A percentile compares a stretch with the other conserved stretches of the same genome.
phyloP scores from a whole-genome alignment of 2,797 vertebrate genomes.

The Mustela erminea region DNA sequence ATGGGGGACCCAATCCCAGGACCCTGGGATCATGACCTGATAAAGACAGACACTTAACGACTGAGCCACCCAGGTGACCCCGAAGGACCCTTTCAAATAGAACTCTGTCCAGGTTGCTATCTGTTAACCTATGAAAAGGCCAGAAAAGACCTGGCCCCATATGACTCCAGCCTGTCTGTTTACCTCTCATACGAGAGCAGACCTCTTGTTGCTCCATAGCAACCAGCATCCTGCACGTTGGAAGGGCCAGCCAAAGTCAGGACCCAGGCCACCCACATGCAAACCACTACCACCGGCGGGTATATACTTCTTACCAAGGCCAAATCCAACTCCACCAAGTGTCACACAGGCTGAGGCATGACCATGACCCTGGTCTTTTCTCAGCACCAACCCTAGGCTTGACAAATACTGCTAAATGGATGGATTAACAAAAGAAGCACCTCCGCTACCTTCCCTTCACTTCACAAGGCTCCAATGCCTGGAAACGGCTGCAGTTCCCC shows the following conservation, averaged over 20 bases:
- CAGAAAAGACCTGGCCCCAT: not conserved
- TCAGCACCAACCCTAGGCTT: not conserved
- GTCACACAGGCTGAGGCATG: not conserved
- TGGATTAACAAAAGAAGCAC: not conserved
- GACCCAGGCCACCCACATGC: not conserved
- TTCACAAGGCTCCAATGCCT: not conserved
- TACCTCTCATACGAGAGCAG: not conserved
- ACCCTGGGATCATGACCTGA: too few relatives aligned
- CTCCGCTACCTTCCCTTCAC: not conserved
- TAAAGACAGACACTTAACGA: too few relatives aligned
- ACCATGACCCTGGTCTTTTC: not conserved
- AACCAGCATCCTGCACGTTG: not conserved
- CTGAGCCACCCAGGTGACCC: too few relatives aligned
- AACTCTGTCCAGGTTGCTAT: not conserved
- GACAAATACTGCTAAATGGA: conserved; percentile 25
- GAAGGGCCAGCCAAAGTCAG: conserved; percentile 15
- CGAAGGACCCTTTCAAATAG: not conserved
- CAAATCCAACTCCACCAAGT: conserved; percentile 31
- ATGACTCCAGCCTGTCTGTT: conserved; percentile 19
- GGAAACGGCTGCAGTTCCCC: not conserved
- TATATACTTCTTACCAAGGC: not conserved
- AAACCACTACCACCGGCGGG: not conserved
- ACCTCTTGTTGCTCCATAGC: not conserved
- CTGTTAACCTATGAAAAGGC: not conserved
- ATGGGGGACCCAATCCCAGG: too few relatives aligned